Conservation (phyloP, 1,140 invertebrate genomes). For the Drosophila lowei region DNA sequence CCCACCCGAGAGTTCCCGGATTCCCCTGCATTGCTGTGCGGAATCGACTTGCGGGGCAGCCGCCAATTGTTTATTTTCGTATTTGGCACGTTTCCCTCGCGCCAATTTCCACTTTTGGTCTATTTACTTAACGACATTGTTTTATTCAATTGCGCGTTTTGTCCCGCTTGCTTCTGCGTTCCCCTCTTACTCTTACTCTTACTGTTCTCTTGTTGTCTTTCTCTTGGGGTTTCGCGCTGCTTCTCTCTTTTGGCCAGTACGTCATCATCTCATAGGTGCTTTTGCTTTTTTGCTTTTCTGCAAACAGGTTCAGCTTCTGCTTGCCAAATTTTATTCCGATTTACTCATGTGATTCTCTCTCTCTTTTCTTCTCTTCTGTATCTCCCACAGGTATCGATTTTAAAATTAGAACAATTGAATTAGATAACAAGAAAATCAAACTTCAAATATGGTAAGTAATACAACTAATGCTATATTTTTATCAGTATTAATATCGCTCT, state of each 20-base stretch:
- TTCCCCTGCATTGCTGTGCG: no score
- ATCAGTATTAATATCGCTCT: no score
- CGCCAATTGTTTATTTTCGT: constrained; percentile 65
- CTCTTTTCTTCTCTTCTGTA: constrained; percentile 23
- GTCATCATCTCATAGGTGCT: constrained; percentile 22
- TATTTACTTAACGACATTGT: constrained; percentile 67
- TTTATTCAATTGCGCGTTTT: constrained; percentile 70
- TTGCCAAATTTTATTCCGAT: constrained; percentile 59
- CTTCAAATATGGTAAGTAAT: constrained; percentile 95
- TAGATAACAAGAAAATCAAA: constrained; percentile 99
- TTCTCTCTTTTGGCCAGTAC: constrained; percentile 4
- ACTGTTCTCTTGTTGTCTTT: background rate
- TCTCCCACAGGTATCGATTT: constrained; percentile 96
- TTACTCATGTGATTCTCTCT: constrained; percentile 34
- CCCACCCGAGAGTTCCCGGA: background rate
- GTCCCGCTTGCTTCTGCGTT: background rate
- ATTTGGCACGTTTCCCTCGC: constrained; percentile 67
- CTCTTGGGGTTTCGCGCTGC: constrained; percentile 12
- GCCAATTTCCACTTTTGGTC: constrained; percentile 61
- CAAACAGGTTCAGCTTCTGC: constrained; percentile 32
- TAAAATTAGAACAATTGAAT: constrained; percentile 99
- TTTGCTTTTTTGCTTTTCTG: no score
- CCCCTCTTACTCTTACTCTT: no score
- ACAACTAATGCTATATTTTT: background rate
- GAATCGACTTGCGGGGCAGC: no score